Evolutionary conservation across 2,888 invertebrate species (phyloP).

Genomic region (Strigamia transsilvanica): DNA sequence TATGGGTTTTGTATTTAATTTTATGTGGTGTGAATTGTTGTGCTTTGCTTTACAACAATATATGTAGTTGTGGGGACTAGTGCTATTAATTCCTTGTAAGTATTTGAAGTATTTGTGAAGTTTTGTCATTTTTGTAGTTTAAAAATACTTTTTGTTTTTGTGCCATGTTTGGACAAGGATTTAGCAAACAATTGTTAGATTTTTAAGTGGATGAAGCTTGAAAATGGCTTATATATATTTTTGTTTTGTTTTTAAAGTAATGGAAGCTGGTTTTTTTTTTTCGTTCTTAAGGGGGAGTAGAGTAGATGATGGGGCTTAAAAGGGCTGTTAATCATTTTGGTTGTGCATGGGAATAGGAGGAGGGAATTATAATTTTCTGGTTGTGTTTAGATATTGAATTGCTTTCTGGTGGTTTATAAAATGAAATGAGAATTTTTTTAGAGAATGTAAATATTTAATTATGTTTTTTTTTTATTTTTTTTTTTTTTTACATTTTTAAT

Average conservation of each 20-base stretch:
- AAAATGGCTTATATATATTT: neutral
- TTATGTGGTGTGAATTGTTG: no score
- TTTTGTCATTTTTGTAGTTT: neutral
- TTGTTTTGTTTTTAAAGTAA: neutral
- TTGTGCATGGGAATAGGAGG: neutral
- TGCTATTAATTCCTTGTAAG: no score
- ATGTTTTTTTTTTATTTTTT: no score
- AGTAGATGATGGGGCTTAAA: neutral
- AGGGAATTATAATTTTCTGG: neutral
- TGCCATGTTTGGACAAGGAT: neutral
- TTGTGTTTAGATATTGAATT: neutral
- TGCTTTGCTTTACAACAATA: no score
- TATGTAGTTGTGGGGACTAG: no score
- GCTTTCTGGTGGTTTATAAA: neutral
- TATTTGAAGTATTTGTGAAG: neutral
- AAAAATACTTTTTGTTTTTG: conserved; percentile 15
- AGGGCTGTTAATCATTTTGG: conserved; percentile 3
- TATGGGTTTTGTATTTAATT: no score
- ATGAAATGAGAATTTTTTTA: no score
- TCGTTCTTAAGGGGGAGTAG: neutral
- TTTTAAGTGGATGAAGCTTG: neutral
- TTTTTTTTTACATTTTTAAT: no score
- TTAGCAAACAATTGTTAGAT: neutral
- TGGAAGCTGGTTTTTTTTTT: neutral
- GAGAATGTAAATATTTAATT: no score